A percentile compares a stretch with the other conserved stretches of the same genome.
These are phyloP conservation scores for Oostethus manadensis DNA, from an alignment of 2,113 vertebrate species.

Conservation along the genomic window DNA sequence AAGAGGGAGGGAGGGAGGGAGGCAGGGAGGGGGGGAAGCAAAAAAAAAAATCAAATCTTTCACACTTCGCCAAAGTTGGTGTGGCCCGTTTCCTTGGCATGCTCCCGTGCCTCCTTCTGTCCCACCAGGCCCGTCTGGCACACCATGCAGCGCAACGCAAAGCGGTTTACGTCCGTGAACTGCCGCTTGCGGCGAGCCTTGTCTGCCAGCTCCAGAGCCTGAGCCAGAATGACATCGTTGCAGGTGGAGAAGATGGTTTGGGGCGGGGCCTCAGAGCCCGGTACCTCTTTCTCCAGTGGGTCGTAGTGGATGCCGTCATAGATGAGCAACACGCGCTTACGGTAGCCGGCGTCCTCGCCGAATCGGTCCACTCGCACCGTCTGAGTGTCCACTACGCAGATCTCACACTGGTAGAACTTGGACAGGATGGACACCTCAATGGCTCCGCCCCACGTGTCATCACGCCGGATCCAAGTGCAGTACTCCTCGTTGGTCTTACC, in stretches of 20 bases:
- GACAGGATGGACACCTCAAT: conserved; percentile 95
- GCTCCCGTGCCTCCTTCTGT: conserved; percentile 89
- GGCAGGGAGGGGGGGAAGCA: background rate
- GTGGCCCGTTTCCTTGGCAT: conserved; percentile 94
- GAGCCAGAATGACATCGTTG: conserved; percentile 87
- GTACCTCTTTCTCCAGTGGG: conserved; percentile 80
- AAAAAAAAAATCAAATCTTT: conserved; percentile 37
- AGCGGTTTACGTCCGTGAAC: conserved; percentile 92
- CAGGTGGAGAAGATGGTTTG: conserved; percentile 88
- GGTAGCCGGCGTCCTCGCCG: conserved; percentile 90
- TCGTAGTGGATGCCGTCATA: conserved; percentile 98
- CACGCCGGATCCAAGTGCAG: conserved; percentile 87
- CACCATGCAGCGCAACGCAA: conserved; percentile 90
- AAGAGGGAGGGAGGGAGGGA: background rate
- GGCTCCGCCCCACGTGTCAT: conserved; percentile 95
- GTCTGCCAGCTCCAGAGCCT: conserved; percentile 90
- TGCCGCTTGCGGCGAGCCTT: conserved; percentile 89
- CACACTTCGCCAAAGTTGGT: conserved; percentile 96
- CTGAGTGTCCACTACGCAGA: conserved; percentile 97
- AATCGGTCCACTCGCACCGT: conserved; percentile 92
- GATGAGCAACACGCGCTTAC: conserved; percentile 87
- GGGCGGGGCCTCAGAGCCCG: conserved; percentile 77
- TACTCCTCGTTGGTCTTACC: conserved; percentile 92
- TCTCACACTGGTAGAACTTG: conserved; percentile 95
- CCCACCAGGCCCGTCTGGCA: conserved; percentile 94